Conservation (phyloP, 2,113 vertebrate species). For the Benitochromis conjunctus region DNA sequence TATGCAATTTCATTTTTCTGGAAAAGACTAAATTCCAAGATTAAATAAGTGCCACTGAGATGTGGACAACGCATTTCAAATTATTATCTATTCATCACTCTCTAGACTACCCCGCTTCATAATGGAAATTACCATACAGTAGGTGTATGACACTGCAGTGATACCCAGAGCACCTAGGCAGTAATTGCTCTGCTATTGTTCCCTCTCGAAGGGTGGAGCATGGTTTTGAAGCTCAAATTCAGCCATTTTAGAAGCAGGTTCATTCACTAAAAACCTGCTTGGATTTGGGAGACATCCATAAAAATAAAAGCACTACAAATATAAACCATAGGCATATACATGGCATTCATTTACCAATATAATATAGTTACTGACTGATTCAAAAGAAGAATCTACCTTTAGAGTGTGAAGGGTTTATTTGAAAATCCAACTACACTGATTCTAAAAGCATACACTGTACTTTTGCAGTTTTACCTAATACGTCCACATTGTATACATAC, state of each 20-base stretch:
- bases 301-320: not conserved
- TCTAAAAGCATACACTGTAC: not conserved
- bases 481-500: not conserved
- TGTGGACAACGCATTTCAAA: not conserved
- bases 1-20: not conserved
- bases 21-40: not conserved
- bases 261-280: not conserved
- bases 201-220: not conserved
- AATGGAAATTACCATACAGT: not conserved
- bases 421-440: not conserved
- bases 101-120: not conserved
- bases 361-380: not conserved
- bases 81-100: not conserved
- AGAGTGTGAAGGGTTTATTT: not conserved
- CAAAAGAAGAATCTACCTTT: not conserved
- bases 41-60: not conserved
- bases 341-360: not conserved
- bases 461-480: not conserved
- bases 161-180: constrained; percentile 15
- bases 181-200: constrained; percentile 16
- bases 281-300: not conserved
- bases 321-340: not conserved
- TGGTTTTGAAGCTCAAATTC: not conserved
- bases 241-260: not conserved
- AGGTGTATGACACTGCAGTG: not conserved